Evolutionary conservation across 2,888 invertebrate genomes (phyloP).

Genomic region (Ennomos quercinarius): DNA sequence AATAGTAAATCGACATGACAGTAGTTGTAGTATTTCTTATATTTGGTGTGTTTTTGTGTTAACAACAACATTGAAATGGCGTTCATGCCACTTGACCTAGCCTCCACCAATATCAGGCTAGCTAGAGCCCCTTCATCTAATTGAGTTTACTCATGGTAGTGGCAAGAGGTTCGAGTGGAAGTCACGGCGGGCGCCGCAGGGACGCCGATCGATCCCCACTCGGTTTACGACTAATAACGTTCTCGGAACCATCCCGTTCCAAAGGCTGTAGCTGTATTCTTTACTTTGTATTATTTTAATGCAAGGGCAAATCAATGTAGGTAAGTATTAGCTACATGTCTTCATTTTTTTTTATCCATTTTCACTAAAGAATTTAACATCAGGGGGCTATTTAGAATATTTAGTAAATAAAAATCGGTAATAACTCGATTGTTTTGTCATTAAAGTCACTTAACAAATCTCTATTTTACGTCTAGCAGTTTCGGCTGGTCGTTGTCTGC

Average conservation of each 20-base stretch:
- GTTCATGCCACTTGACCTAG: not conserved
- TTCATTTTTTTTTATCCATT: not conserved
- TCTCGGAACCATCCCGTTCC: slow-evolving; percentile 61
- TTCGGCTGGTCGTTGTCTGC: no score
- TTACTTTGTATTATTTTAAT: slow-evolving; percentile 33
- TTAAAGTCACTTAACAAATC: not conserved
- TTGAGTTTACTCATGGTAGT: slow-evolving; percentile 38
- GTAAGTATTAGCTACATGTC: not conserved
- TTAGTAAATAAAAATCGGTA: not conserved
- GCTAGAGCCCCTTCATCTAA: slow-evolving; percentile 27
- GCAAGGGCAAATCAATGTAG: slow-evolving; percentile 1
- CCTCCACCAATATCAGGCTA: slow-evolving; percentile 14
- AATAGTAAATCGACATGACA: no score
- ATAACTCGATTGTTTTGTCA: slow-evolving; percentile 5
- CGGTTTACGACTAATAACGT: slow-evolving; percentile 69
- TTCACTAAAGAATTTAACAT: not conserved
- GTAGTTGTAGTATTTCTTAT: no score
- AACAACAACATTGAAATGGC: slow-evolving; percentile 2
- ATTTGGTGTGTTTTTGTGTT: not conserved
- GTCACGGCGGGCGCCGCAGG: slow-evolving; percentile 61
- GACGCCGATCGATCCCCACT: slow-evolving; percentile 76
- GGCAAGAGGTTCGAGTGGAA: slow-evolving; percentile 32
- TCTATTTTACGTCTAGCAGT: no score
- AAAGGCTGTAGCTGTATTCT: slow-evolving; percentile 32
- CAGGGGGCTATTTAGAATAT: no score